Base-by-base conservation (phyloP, 2,113 vertebrate genomes). In the Dasyornis broadbenti region DNA sequence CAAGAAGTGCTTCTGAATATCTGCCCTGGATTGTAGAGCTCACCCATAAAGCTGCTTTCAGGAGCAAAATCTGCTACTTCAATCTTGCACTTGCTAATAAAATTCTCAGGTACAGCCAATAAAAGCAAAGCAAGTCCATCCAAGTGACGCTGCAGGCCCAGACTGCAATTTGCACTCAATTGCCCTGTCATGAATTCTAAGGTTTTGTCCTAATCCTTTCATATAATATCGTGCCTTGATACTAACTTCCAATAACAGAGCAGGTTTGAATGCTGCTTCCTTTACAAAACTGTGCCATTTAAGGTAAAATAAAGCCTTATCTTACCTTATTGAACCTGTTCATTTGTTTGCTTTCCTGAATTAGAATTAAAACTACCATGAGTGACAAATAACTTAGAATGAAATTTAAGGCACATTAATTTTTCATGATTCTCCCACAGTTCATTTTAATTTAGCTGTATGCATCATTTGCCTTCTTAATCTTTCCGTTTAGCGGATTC, bases 361-460 rank as follows among this genome's bases (percentile, higher is more conserved):
- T 47, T 91, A 91, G 37, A 28, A 75, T 65, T 72, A 71, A 84
- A 91, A 57, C 33, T 47, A 90, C 35, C 30, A 61, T 0, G 5
- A 92, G 24, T 20, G 50, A 69, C 66, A 94, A 89, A 79, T 85
- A 94, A 91, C 70, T 76, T 57, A 14, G 37, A 90, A 84, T 69
- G 21, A 87, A 95, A 82, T 92, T 69, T 87, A 79, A 95, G 75
- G 70, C 63, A 92, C 63, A 77, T 94, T 94, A 92, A 81, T 92
- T 92, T 95, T 92, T 91, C 66, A 95, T 90, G 16, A 82, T 91
- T 91, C 86, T 76, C 82, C 63, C 78, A 72, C 81, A 39, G 37
- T 76, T 95, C n/a, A 85, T 92, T 90, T 91, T 82, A 79, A 91
- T 92, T 90, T 85, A 30, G 12, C 59, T 80, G 19, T n/a, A 91